Conservation (phyloP, 2,888 invertebrate species). For the Clostera curtula region DNA sequence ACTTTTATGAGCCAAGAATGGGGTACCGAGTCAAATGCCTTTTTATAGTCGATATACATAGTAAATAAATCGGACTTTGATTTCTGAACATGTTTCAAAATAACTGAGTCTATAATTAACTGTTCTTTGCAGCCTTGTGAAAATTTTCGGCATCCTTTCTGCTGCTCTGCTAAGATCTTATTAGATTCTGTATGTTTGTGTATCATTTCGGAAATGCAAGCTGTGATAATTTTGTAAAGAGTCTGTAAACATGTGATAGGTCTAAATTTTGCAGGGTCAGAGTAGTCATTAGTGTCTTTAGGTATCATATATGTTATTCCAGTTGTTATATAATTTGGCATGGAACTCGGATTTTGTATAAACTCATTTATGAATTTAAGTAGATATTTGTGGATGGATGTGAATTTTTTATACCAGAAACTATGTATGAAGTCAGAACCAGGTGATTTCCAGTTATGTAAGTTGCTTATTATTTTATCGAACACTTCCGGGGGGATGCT, state of each 20-base stretch:
- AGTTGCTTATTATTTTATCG: neutral
- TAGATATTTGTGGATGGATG: conserved; percentile 1
- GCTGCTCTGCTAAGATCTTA: too few species aligned
- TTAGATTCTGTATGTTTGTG: too few species aligned
- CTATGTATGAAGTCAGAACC: too few species aligned
- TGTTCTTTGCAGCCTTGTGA: conserved; percentile 10
- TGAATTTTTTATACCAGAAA: conserved; percentile 5
- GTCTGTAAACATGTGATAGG: conserved; percentile 3
- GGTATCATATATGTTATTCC: conserved; percentile 6
- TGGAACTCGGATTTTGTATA: neutral
- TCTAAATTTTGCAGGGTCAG: conserved; percentile 5
- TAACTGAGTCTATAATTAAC: conserved; percentile 7
- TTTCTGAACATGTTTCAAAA: conserved; percentile 1
- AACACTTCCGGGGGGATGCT: conserved; percentile 1
- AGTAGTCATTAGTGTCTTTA: too few species aligned
- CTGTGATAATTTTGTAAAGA: conserved; percentile 3
- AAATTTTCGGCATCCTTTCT: too few species aligned
- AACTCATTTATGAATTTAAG: conserved; percentile 3
- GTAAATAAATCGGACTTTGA: conserved; percentile 4
- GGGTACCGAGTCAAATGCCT: too few species aligned
- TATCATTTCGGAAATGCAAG: conserved; percentile 2
- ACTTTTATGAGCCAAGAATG: conserved; percentile 8
- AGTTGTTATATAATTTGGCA: conserved; percentile 2
- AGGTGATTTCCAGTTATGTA: conserved; percentile 7
- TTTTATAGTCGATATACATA: conserved; percentile 7